Percentiles rank a stretch among this genome's conserved stretches.
phyloP scores from a whole-genome alignment of 2,888 invertebrate genomes.

The Thera britannica region DNA sequence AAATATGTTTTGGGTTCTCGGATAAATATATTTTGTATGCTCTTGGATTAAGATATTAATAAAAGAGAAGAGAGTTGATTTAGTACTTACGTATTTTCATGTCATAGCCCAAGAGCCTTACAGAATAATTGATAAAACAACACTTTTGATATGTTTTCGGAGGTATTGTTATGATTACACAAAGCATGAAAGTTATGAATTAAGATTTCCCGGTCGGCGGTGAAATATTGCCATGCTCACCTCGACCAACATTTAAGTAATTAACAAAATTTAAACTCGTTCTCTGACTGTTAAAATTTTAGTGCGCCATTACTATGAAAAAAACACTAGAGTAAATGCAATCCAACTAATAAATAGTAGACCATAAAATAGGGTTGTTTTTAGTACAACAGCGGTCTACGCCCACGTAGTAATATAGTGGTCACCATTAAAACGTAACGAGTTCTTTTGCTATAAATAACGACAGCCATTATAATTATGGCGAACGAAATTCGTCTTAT shows the following conservation, averaged over 20 bases:
- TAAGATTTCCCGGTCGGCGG: slow-evolving; percentile 16
- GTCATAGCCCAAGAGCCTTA: too few relatives aligned
- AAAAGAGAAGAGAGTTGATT: too few relatives aligned
- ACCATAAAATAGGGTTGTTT: slow-evolving; percentile 63
- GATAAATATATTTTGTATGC: neutral
- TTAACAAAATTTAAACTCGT: slow-evolving; percentile 26
- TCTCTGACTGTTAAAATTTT: slow-evolving; percentile 34
- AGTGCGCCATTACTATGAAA: slow-evolving; percentile 38
- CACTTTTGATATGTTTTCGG: neutral
- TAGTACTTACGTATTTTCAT: too few relatives aligned
- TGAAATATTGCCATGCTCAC: slow-evolving; percentile 24
- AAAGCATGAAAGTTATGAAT: slow-evolving; percentile 19
- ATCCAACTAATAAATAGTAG: slow-evolving; percentile 52
- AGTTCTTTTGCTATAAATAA: slow-evolving; percentile 77
- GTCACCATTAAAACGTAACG: slow-evolving; percentile 78
- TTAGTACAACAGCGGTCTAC: slow-evolving; percentile 58
- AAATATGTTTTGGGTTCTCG: neutral
- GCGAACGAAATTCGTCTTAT: slow-evolving; percentile 79
- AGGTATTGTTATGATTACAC: slow-evolving; percentile 1
- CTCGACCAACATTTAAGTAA: slow-evolving; percentile 23
- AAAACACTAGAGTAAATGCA: slow-evolving; percentile 46
- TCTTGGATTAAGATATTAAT: neutral
- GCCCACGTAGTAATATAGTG: slow-evolving; percentile 77
- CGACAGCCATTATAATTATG: slow-evolving; percentile 75
- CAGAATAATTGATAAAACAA: neutral